Evolutionary conservation across 1,140 invertebrate species (phyloP).

Genomic region (Trinorchestia longiramus): DNA sequence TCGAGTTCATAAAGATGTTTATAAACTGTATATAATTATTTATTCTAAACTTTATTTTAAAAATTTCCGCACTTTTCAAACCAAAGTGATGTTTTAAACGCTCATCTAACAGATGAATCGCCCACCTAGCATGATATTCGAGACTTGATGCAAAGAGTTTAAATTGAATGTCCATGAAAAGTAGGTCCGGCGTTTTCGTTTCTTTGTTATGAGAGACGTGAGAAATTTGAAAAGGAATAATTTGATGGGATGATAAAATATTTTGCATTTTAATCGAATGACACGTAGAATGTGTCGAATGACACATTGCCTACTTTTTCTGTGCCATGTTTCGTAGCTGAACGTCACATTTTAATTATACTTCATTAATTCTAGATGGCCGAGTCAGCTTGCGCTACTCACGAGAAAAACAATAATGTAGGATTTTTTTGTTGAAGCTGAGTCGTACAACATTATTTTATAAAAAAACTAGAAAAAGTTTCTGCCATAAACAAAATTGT

Average conservation of each 20-base stretch:
- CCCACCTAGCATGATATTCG: background rate
- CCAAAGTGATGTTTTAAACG: too few species aligned
- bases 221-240: too few species aligned
- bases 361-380: background rate
- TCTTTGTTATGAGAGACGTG: background rate
- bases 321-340: too few species aligned
- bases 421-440: background rate
- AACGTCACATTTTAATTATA: background rate
- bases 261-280: background rate
- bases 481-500: background rate
- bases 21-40: too few species aligned
- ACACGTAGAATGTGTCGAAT: background rate
- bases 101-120: background rate
- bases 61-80: too few species aligned
- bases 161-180: background rate
- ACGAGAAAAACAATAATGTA: background rate
- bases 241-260: background rate
- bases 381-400: background rate
- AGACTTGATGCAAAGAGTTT: background rate
- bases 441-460: background rate
- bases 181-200: background rate
- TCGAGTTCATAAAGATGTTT: too few species aligned
- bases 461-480: background rate
- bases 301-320: background rate
- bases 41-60: too few species aligned